phyloP scores from a whole-genome alignment of 2,113 vertebrate genomes.

The Narcine bancroftii region DNA sequence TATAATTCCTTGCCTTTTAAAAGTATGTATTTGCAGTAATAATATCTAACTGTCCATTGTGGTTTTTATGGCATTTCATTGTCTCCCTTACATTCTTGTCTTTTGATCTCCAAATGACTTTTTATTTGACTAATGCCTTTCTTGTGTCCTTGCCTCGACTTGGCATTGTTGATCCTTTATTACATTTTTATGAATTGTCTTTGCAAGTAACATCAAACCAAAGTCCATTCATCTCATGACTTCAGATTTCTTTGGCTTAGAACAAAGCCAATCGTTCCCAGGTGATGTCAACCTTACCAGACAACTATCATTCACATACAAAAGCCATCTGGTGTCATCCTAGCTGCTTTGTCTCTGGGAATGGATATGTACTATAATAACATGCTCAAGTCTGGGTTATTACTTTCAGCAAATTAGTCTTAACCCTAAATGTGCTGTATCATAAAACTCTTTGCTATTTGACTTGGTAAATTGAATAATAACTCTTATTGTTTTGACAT shows the following conservation, averaged over 20 bases:
- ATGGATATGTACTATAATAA: background rate
- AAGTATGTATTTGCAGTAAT: background rate
- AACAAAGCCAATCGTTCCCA: background rate
- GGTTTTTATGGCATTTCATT: background rate
- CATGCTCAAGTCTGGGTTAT: background rate
- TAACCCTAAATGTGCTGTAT: background rate
- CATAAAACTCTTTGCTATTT: too few relatives aligned
- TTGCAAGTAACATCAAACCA: background rate
- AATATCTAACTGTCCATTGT: background rate
- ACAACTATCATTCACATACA: background rate
- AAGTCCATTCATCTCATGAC: background rate
- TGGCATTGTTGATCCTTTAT: background rate
- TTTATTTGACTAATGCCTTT: background rate
- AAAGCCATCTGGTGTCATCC: conserved; percentile 20
- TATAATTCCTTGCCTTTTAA: too few relatives aligned
- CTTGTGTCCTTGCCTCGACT: background rate
- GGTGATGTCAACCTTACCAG: background rate
- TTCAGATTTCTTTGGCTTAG: background rate
- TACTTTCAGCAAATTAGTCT: background rate
- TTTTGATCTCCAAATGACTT: background rate
- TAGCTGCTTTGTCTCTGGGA: background rate
- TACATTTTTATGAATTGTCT: background rate
- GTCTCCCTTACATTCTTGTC: background rate
- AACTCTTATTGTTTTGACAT: too few relatives aligned
- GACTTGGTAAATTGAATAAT: too few relatives aligned